These are phyloP conservation scores for Anas platyrhynchos DNA, from an alignment of 2,113 vertebrate species.

Conservation along the genomic window DNA sequence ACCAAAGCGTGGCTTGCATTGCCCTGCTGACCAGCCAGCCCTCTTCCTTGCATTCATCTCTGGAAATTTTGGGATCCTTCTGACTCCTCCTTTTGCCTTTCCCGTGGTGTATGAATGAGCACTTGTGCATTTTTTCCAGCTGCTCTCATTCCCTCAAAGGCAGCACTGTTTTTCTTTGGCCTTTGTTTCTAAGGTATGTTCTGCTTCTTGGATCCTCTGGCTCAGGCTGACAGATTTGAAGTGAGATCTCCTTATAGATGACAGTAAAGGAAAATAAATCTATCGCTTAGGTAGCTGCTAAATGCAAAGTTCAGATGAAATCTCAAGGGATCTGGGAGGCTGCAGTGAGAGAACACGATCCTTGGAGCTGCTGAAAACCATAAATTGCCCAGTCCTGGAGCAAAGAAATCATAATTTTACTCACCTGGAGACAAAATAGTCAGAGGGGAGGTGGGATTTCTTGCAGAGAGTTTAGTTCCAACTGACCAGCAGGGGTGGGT, in stretches of 20 bases:
- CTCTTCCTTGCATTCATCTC: neutral
- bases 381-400: neutral
- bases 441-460: neutral
- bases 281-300: neutral
- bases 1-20: neutral
- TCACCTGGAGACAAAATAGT: neutral
- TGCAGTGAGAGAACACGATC: neutral
- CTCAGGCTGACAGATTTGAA: neutral
- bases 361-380: neutral
- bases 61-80: neutral
- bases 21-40: neutral
- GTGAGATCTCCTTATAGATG: neutral
- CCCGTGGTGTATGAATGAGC: neutral
- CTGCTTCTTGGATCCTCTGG: neutral
- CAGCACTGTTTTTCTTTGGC: neutral
- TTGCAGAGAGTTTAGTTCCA: neutral
- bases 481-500: accelerated
- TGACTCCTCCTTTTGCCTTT: neutral
- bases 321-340: neutral
- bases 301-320: neutral
- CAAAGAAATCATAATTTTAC: neutral
- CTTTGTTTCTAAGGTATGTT: neutral
- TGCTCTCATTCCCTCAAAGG: neutral
- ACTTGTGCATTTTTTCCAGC: neutral
- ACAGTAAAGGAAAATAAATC: neutral